Evolutionary conservation across 1,140 invertebrate species (phyloP).

Genomic region (Lanistes nyassanus): DNA sequence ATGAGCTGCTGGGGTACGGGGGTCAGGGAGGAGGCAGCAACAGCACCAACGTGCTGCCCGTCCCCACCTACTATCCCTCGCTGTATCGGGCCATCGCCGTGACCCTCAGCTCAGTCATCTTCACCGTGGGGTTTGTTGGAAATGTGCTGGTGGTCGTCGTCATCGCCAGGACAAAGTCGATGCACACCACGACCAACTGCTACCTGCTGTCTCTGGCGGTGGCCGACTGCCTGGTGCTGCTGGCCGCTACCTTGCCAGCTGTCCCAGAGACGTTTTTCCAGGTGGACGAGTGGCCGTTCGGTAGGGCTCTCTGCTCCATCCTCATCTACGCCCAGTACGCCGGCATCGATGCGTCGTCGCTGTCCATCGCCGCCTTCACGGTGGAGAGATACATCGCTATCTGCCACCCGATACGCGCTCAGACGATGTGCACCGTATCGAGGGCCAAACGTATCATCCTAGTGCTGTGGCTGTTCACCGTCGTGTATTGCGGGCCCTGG

Average conservation of each 20-base stretch:
- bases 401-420: slow-evolving; percentile 89
- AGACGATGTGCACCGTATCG: slow-evolving; percentile 75
- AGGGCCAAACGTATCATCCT: slow-evolving; percentile 73
- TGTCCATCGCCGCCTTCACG: slow-evolving; percentile 93
- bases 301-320: slow-evolving; percentile 71
- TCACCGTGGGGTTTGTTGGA: slow-evolving; percentile 59
- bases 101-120: slow-evolving; percentile 41
- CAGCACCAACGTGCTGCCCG: neutral
- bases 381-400: slow-evolving; percentile 95
- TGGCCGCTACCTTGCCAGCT: slow-evolving; percentile 71
- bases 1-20: neutral
- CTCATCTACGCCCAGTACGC: slow-evolving; percentile 76
- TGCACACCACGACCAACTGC: slow-evolving; percentile 81
- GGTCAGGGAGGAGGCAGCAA: neutral
- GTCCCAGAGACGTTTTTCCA: slow-evolving; percentile 75
- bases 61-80: slow-evolving; percentile 28
- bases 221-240: slow-evolving; percentile 88
- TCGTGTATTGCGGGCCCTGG: slow-evolving; percentile 62
- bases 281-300: slow-evolving; percentile 73
- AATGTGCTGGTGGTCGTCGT: slow-evolving; percentile 69
- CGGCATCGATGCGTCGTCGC: slow-evolving; percentile 85
- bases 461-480: slow-evolving; percentile 72
- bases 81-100: slow-evolving; percentile 37
- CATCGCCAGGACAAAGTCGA: slow-evolving; percentile 62
- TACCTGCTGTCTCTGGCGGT: slow-evolving; percentile 93